Percentiles rank a stretch among this genome's conserved stretches.
Evolutionary conservation across 2,888 invertebrate genomes (phyloP).

Genomic region (Himalopsyche japonica): DNA sequence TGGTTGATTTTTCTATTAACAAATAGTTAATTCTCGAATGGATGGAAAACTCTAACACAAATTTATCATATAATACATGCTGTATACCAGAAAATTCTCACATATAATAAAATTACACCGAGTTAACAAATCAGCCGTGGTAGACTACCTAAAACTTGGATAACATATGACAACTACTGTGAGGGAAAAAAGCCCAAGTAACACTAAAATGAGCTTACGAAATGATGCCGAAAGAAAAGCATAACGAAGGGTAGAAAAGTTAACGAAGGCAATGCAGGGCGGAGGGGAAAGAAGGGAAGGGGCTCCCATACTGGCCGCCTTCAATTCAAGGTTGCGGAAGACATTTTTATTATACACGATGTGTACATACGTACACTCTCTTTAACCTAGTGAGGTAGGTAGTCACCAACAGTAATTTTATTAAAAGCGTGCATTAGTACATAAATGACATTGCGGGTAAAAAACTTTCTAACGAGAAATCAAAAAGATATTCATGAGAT

Average conservation of each 20-base stretch:
- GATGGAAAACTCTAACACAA: too few species aligned
- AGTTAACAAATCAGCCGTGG: not conserved
- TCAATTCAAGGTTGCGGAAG: not conserved
- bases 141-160: not conserved
- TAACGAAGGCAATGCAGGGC: not conserved
- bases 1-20: too few species aligned
- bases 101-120: too few species aligned
- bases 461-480: too few species aligned
- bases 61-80: too few species aligned
- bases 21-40: too few species aligned
- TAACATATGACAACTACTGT: not conserved
- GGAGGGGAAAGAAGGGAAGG: not conserved
- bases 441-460: too few species aligned
- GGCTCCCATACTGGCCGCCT: not conserved
- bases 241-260: not conserved
- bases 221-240: not conserved
- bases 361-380: not conserved
- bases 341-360: not conserved
- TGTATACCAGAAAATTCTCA: too few species aligned
- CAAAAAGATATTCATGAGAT: too few species aligned
- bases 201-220: not conserved
- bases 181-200: not conserved
- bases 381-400: not conserved
- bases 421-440: too few species aligned
- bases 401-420: not conserved